Percentiles rank a stretch among this genome's conserved stretches.
Evolutionary conservation across 30 jellyfish, hydroid and myxozoan species (phyloP).

Genomic region (Nemopilema nomurai): DNA sequence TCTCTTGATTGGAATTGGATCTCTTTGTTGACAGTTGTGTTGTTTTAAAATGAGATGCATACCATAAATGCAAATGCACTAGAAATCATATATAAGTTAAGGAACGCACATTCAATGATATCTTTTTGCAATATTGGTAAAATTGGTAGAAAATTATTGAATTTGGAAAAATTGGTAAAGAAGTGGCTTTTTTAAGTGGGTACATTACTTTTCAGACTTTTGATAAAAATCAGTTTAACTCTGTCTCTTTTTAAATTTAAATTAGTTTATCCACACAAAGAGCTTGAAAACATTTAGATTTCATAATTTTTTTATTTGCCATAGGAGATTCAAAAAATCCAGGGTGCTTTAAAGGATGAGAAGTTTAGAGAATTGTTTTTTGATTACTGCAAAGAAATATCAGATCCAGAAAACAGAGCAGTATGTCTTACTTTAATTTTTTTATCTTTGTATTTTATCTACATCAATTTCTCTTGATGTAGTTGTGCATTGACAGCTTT

Average conservation of each 20-base stretch:
- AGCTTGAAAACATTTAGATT: neutral
- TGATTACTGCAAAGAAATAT: conserved; percentile 86
- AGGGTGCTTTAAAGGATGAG: conserved; percentile 72
- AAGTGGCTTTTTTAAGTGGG: neutral
- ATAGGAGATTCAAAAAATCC: conserved; percentile 70
- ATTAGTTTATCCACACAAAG: neutral
- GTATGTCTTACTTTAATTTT: conserved; percentile 31
- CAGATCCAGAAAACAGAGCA: conserved; percentile 89
- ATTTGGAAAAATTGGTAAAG: neutral
- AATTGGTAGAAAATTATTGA: too few species aligned
- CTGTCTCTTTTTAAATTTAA: too few species aligned
- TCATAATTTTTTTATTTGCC: neutral
- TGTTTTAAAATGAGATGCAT: too few species aligned
- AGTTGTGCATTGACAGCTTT: too few species aligned
- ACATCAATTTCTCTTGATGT: too few species aligned
- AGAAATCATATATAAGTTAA: too few species aligned
- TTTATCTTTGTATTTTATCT: neutral
- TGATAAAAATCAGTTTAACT: neutral
- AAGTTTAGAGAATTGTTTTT: conserved; percentile 71
- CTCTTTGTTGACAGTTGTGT: too few species aligned
- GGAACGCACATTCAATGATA: too few species aligned
- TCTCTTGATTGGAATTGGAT: too few species aligned
- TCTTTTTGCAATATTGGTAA: neutral
- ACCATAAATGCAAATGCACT: too few species aligned
- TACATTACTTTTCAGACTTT: neutral